Evolutionary conservation across 2,888 invertebrate genomes (phyloP).

Genomic region (Calameuta pallipes): DNA sequence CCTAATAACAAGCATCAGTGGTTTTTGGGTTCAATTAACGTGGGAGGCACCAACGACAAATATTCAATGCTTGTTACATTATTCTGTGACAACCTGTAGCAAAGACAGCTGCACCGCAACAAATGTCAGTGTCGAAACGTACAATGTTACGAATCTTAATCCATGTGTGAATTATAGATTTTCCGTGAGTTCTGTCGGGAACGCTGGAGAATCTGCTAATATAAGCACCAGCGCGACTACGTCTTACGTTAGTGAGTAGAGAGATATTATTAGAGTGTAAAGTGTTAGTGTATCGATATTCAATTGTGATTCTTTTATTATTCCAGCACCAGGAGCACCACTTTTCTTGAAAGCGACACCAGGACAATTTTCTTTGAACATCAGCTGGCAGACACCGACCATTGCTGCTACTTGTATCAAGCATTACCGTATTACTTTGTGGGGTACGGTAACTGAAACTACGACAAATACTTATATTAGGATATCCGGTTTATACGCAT

Average conservation of each 20-base stretch:
- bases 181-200: conserved; percentile 20
- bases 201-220: conserved; percentile 24
- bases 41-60: conserved; percentile 21
- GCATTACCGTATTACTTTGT: conserved; percentile 41
- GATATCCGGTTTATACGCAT: conserved; percentile 42
- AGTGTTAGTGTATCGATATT: neutral
- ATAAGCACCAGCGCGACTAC: conserved; percentile 34
- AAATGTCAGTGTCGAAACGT: conserved; percentile 17
- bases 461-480: conserved; percentile 28
- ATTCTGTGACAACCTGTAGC: conserved; percentile 27
- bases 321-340: conserved; percentile 41
- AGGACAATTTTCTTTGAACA: conserved; percentile 26
- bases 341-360: conserved; percentile 23
- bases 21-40: conserved; percentile 2
- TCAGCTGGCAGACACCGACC: conserved; percentile 46
- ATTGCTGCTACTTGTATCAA: conserved; percentile 42
- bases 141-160: conserved; percentile 24
- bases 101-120: conserved; percentile 14
- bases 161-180: conserved; percentile 33
- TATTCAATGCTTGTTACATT: conserved; percentile 26
- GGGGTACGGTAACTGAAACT: neutral
- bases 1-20: neutral
- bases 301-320: neutral
- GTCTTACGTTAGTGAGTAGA: conserved; percentile 40
- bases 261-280: neutral